Conservation (phyloP, 2,797 vertebrate genomes). For the Acanthiza pusilla region DNA sequence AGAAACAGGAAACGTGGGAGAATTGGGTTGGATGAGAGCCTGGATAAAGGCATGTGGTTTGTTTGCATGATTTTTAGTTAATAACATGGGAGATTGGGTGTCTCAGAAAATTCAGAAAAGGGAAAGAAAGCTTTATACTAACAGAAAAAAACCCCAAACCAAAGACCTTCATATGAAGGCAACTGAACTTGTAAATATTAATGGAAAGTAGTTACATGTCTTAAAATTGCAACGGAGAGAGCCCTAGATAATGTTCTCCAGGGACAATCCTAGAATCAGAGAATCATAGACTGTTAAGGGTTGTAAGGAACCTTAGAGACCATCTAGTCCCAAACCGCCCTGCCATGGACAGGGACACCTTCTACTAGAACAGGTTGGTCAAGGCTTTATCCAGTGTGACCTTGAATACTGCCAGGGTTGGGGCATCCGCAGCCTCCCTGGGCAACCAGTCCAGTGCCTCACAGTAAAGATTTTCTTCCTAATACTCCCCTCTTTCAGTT, state of each 20-base stretch:
- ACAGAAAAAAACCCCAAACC: not conserved
- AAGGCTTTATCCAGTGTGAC: not conserved
- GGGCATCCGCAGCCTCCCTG: not conserved
- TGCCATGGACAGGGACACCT: not conserved
- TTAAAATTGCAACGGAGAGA: not conserved
- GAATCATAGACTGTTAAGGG: not conserved
- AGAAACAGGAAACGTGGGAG: slow-evolving; percentile 52
- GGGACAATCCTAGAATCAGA: not conserved
- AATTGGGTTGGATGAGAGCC: slow-evolving; percentile 47
- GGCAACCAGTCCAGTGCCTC: not conserved
- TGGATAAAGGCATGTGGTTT: slow-evolving; percentile 41
- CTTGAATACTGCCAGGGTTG: not conserved
- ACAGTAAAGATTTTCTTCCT: not conserved
- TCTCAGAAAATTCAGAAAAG: slow-evolving; percentile 30
- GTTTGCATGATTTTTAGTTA: slow-evolving; percentile 49
- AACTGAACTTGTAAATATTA: not conserved
- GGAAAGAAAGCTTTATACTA: not conserved
- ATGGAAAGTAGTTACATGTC: not conserved
- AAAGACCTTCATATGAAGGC: not conserved
- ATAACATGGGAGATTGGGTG: slow-evolving; percentile 2
- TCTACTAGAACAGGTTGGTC: not conserved
- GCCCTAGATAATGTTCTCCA: not conserved
- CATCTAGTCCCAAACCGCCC: not conserved
- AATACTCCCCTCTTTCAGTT: not conserved
- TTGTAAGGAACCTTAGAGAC: not conserved